Evolutionary conservation across 2,797 vertebrate species (phyloP).

Genomic region (Triplophysa yarkandensis): DNA sequence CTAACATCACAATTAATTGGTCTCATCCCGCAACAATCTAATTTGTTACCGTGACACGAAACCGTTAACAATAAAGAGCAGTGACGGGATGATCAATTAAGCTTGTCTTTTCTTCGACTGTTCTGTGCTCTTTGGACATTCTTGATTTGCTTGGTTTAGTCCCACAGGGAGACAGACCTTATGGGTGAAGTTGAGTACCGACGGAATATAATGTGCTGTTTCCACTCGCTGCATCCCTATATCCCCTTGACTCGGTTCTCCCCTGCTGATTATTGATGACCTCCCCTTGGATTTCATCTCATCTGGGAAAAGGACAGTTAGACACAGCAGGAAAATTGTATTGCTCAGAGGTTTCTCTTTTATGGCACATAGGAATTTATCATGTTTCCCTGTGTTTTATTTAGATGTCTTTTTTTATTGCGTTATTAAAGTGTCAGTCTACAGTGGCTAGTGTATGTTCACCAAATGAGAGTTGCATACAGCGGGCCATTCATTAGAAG

Average conservation of each 20-base stretch:
- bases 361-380: not conserved
- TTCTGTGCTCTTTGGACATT: constrained; percentile 26
- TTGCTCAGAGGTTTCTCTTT: constrained; percentile 14
- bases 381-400: not conserved
- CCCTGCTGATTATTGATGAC: constrained; percentile 44
- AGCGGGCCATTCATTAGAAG: not conserved
- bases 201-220: not conserved
- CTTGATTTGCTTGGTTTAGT: constrained; percentile 22
- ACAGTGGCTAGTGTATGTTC: not conserved
- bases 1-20: constrained; percentile 56
- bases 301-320: constrained; percentile 43
- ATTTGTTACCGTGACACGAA: constrained; percentile 71
- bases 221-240: not conserved
- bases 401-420: not conserved
- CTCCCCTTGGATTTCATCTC: constrained; percentile 22
- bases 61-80: constrained; percentile 65
- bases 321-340: not conserved
- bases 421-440: not conserved
- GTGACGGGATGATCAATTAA: constrained; percentile 69
- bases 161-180: constrained; percentile 12
- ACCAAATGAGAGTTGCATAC: constrained; percentile 1
- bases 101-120: constrained; percentile 31
- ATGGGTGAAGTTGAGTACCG: constrained; percentile 16
- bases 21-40: constrained; percentile 60
- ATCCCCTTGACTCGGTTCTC: constrained; percentile 31